Evolutionary conservation across 2,113 vertebrate species (phyloP), one percentile per base, ranked within the genome.

Genomic region (Ia io): DNA sequence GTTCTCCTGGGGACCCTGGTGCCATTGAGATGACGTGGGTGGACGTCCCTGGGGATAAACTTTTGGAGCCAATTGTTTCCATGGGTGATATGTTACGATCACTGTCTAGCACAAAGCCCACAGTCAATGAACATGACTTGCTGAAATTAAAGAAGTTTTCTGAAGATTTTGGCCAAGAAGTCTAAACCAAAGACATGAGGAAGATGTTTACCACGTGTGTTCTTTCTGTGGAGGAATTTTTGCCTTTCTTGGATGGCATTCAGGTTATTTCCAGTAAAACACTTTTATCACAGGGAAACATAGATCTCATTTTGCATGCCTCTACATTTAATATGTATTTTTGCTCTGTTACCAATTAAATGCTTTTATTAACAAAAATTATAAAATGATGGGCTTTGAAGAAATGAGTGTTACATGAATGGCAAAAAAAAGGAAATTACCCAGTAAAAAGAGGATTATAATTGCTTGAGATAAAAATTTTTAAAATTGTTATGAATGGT

Each of bases 111-210:
- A 99, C 99, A 44, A 99, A 99, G 96, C 99, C 99, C 90, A 99
- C 99, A 23, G 99, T 99, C 96, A 99, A 99, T 63, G 99, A 99
- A 59, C 99, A 99, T 47, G 99, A 99, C 97, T 98, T 99, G 98
- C 98, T 98, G 79, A 99, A 99, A 97, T 98, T 99, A 96, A 99
- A 98, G 99, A 99, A 99, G 98, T 99, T 99, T 98, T 99, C 99
- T 97, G 99, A 99, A 89, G 99, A 99, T 96, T 99, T 99, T 98
- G 99, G 99, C 97, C 99, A 99, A 97, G 99, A 99, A 98, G 99
- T 99, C 97, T 99, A 99, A 99, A 96, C 94, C 96, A 96, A 88
- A 98, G 97, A 97, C 56, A 35, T 14, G 17, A 74, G 86, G 87
- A 93, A 80, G 28, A 42, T 0, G 65, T 95, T 96, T 92, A 96